A percentile compares a stretch with the other conserved stretches of the same genome.
phyloP scores from a whole-genome alignment of 2,888 invertebrate genomes.

The Capitulum mitella region DNA sequence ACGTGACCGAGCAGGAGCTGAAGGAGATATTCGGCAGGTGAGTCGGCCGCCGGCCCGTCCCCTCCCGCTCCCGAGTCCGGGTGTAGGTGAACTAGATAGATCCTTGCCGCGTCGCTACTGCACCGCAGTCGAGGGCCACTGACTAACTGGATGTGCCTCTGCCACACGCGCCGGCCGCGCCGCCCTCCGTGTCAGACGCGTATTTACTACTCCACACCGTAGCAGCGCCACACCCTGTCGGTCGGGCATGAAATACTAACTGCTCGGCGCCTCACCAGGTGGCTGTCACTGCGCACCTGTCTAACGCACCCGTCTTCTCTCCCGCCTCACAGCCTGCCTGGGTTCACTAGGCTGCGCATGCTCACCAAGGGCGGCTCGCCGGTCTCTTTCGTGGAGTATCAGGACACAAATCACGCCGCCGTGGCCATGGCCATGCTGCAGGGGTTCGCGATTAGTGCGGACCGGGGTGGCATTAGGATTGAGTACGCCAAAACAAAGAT shows the following conservation, averaged over 20 bases:
- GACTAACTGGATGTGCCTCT: slow-evolving; percentile 3
- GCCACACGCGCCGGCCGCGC: neutral
- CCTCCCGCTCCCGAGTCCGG: neutral
- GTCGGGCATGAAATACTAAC: slow-evolving; percentile 3
- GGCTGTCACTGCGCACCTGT: slow-evolving; percentile 17
- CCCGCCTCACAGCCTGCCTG: slow-evolving; percentile 71
- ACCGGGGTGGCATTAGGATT: slow-evolving; percentile 94
- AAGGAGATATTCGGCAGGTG: slow-evolving; percentile 98
- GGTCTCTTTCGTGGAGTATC: slow-evolving; percentile 97
- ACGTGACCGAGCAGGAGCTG: slow-evolving; percentile 95
- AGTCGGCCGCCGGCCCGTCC: slow-evolving; percentile 40
- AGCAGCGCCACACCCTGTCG: neutral
- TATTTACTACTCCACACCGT: neutral
- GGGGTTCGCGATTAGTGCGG: slow-evolving; percentile 91
- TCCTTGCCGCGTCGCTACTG: neutral
- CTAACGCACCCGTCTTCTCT: slow-evolving; percentile 25
- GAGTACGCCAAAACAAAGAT: slow-evolving; percentile 99
- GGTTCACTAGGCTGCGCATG: slow-evolving; percentile 95
- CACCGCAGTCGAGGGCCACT: slow-evolving; percentile 5
- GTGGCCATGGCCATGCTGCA: slow-evolving; percentile 89
- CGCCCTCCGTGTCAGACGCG: neutral
- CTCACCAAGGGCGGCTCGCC: slow-evolving; percentile 69
- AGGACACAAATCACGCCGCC: slow-evolving; percentile 82
- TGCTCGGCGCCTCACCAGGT: neutral
- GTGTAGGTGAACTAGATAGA: neutral